Base-by-base conservation (phyloP, 2,888 invertebrate genomes). In the Unio pictorum region DNA sequence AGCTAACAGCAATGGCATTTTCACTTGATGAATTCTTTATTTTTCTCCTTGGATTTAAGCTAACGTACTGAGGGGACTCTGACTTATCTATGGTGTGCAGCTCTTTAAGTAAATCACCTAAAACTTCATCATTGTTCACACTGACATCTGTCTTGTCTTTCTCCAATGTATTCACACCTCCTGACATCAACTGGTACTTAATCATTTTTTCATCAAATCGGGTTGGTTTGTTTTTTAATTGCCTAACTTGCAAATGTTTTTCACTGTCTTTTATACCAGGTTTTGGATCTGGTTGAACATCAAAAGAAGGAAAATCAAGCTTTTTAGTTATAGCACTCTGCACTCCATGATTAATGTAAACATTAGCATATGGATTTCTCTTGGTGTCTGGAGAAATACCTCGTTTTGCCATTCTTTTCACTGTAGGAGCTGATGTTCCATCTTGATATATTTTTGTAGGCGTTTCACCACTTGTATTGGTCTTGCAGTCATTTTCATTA, bases 81-180 rank as follows among this genome's bases (percentile, higher is more conserved):
- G 55, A 23, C 28, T 57, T 66, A 23, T 58, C 45, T n/a, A 55
- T 62, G 20, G 64, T 67, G 11, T 72, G 72, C 26, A 85, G 66
- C 65, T 85, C 82, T 62, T 79, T 73, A 45, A 85, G 68, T 56
- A 87, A 71, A 56, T 83, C 83, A 30, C 79, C 78, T 20, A 84
- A 69, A 8, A 81, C 60, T 28, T 78, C 78, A 76, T 85, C 85
- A 64, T 79, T 65, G 45, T 71, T 62, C 20, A 79, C 72, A 57
- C 68, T 60, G 26, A 69, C 30, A 30, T 62, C 61, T 30, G 45
- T 64, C 5, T 61, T 34, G 55, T 54, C 59, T 67, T 65, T 68
- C 28, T 57, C 59, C 30, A 45, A 45, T 45, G 45, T 45, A 15
- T 15, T 45, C 45, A 45, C 15, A 45, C 15, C 45, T 15, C 45